Evolutionary conservation across 2,888 invertebrate genomes (phyloP).

Genomic region (Dryococelus australis): DNA sequence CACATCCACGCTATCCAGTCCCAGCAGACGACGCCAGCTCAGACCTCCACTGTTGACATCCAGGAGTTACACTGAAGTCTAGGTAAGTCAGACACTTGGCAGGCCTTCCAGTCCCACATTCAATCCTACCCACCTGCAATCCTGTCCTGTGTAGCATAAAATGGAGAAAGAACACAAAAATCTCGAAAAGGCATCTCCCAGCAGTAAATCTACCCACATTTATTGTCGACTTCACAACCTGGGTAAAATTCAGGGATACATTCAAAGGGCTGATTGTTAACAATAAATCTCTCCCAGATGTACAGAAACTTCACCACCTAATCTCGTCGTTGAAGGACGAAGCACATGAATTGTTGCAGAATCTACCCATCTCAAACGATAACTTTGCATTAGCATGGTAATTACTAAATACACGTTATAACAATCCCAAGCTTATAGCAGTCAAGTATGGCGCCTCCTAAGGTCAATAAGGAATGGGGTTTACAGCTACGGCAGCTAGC

Average conservation of each 20-base stretch:
- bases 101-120: background rate
- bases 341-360: too few species aligned
- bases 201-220: too few species aligned
- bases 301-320: conserved; percentile 35
- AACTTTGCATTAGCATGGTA: background rate
- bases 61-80: too few species aligned
- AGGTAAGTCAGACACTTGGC: background rate
- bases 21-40: background rate
- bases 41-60: background rate
- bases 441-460: background rate
- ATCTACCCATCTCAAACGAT: conserved; percentile 22
- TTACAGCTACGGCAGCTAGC: background rate
- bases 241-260: too few species aligned
- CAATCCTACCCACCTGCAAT: background rate
- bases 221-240: too few species aligned
- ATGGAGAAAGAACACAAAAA: background rate
- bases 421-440: background rate
- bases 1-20: too few species aligned
- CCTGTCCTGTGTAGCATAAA: background rate
- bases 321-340: conserved; percentile 36
- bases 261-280: too few species aligned
- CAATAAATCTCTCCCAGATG: too few species aligned
- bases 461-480: background rate
- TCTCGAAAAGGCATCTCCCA: background rate
- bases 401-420: background rate